Evolutionary conservation across 2,888 invertebrate genomes (phyloP).

Genomic region (Azorinus chamasolen): DNA sequence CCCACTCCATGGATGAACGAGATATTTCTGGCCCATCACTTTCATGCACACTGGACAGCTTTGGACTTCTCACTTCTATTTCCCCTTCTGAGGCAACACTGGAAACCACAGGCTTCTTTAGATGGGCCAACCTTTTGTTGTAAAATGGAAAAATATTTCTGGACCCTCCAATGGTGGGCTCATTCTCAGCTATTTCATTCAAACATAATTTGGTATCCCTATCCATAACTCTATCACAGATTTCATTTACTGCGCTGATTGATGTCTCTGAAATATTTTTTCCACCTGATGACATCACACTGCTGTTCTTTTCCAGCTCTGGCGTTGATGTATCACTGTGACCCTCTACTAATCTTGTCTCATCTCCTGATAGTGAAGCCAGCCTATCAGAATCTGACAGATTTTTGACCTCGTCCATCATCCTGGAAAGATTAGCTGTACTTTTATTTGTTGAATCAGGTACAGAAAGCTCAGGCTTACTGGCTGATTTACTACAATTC

Average conservation of each 20-base stretch:
- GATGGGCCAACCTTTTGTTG: conserved; percentile 26
- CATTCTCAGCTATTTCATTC: conserved; percentile 8
- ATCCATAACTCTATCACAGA: not conserved
- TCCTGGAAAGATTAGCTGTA: conserved; percentile 10
- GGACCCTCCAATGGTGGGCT: conserved; percentile 26
- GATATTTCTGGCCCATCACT: not conserved
- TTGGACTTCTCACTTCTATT: conserved; percentile 10
- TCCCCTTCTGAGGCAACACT: conserved; percentile 52
- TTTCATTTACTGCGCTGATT: no score
- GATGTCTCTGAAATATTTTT: not conserved
- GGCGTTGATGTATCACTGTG: conserved; percentile 46
- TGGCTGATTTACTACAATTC: conserved; percentile 5
- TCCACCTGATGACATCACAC: not conserved
- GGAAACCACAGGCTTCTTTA: conserved; percentile 40
- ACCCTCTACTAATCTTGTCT: conserved; percentile 37
- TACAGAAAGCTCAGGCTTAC: conserved; percentile 1
- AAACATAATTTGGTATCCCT: conserved; percentile 20
- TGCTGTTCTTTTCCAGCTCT: conserved; percentile 17
- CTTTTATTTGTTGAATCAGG: conserved; percentile 5
- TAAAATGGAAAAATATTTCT: conserved; percentile 8
- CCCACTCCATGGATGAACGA: not conserved
- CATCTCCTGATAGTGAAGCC: conserved; percentile 47
- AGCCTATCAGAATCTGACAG: conserved; percentile 38
- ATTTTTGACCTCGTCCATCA: conserved; percentile 10
- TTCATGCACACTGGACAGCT: conserved; percentile 47